A percentile compares a stretch with the other conserved stretches of the same genome.
These are phyloP conservation scores for Sceloporus tristichus DNA, from an alignment of 2,113 vertebrate genomes.

Conservation along the genomic window DNA sequence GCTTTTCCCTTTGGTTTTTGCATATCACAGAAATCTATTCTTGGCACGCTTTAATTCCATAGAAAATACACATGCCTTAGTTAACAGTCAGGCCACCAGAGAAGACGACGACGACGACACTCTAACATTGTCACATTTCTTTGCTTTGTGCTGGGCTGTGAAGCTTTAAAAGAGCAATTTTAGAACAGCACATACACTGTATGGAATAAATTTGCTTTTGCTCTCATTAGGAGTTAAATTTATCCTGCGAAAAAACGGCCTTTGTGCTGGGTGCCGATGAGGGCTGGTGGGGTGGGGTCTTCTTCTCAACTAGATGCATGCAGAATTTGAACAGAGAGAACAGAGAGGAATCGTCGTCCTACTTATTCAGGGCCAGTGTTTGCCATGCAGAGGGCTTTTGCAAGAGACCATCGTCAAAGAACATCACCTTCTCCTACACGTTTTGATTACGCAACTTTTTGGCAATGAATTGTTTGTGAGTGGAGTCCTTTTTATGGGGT, in stretches of 20 bases:
- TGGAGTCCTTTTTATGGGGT: too few species aligned
- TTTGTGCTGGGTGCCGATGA: conserved; percentile 1
- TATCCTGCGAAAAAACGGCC: background rate
- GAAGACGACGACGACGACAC: background rate
- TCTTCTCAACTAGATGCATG: background rate
- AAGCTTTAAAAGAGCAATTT: conserved; percentile 42
- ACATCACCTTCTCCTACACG: background rate
- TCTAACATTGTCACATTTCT: conserved; percentile 5
- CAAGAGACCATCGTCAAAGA: background rate
- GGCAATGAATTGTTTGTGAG: too few species aligned
- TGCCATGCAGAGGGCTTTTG: too few species aligned
- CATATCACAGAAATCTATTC: conserved; percentile 56
- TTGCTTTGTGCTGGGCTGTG: conserved; percentile 33
- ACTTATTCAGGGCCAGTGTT: background rate
- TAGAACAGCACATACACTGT: background rate
- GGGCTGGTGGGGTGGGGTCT: background rate
- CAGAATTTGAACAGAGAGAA: background rate
- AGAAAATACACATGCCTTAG: conserved; percentile 27
- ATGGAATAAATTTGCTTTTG: conserved; percentile 12
- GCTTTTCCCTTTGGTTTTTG: conserved; percentile 24
- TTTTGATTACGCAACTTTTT: too few species aligned
- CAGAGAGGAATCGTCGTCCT: background rate
- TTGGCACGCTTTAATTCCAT: conserved; percentile 41
- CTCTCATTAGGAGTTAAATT: conserved; percentile 29
- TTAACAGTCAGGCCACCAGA: conserved; percentile 14